Percentiles rank a stretch among this genome's conserved stretches.
phyloP scores from a whole-genome alignment of 2,888 invertebrate genomes.

The Phorcus lineatus region DNA sequence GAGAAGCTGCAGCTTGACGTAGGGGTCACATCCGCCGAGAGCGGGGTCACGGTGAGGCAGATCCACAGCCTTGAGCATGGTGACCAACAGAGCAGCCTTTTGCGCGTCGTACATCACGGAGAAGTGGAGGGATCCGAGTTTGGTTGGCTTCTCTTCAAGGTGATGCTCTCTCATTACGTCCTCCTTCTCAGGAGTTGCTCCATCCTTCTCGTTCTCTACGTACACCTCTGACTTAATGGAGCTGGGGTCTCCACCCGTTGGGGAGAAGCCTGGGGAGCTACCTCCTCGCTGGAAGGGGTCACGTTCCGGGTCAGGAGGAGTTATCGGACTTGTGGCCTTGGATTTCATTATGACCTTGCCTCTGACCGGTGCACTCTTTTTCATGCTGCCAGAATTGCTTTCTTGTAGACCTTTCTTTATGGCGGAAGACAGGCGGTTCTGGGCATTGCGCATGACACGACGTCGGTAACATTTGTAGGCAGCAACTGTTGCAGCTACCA shows the following conservation, averaged over 20 bases:
- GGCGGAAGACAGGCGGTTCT: conserved; percentile 70
- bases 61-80: conserved; percentile 91
- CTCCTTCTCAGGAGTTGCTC: conserved; percentile 72
- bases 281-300: conserved; percentile 61
- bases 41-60: conserved; percentile 88
- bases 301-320: conserved; percentile 58
- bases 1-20: conserved; percentile 96
- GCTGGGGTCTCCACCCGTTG: conserved; percentile 70
- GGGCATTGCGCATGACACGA: conserved; percentile 76
- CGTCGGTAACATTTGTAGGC: conserved; percentile 83
- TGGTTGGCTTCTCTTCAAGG: conserved; percentile 72
- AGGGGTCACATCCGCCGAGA: conserved; percentile 92
- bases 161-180: conserved; percentile 74
- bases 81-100: conserved; percentile 92
- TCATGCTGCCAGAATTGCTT: conserved; percentile 74
- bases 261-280: conserved; percentile 77
- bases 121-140: conserved; percentile 91
- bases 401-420: conserved; percentile 74
- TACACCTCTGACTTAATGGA: conserved; percentile 66
- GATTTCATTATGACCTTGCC: conserved; percentile 64
- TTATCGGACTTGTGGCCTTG: conserved; percentile 72
- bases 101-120: conserved; percentile 92
- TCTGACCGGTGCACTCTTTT: conserved; percentile 91
- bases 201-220: conserved; percentile 78
- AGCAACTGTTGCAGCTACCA: conserved; percentile 80